phyloP scores from a whole-genome alignment of 2,797 vertebrate genomes.

The Gambelia wislizenii region DNA sequence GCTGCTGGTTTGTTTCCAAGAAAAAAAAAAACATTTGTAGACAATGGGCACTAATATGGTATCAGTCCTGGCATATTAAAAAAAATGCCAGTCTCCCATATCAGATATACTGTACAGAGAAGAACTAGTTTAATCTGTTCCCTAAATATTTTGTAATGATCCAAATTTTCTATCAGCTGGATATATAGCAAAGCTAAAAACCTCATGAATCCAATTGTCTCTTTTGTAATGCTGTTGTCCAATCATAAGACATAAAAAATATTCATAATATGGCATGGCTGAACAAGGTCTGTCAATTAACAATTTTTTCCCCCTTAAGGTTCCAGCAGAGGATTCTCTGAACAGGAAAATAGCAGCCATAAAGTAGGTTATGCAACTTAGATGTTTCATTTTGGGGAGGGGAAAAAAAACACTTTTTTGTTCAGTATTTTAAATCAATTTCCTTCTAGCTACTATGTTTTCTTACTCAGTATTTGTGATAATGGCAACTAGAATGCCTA shows the following conservation, averaged over 20 bases:
- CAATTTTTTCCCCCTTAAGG: constrained; percentile 75
- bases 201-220: neutral
- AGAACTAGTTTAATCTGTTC: no score
- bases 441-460: no score
- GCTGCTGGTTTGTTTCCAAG: no score
- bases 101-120: no score
- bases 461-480: no score
- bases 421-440: neutral
- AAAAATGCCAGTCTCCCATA: no score
- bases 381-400: neutral
- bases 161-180: neutral
- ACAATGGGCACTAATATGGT: no score
- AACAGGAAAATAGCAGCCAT: constrained; percentile 90
- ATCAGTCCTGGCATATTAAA: no score
- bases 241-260: neutral
- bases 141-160: no score
- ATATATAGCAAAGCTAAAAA: neutral
- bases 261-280: neutral
- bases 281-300: neutral
- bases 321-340: constrained; percentile 87
- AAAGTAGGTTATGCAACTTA: constrained; percentile 80
- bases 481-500: no score
- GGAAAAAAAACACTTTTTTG: neutral
- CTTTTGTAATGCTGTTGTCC: neutral
- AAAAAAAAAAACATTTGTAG: no score